Percentiles rank a stretch among this genome's conserved stretches.
These are phyloP conservation scores for Tridacna crocea DNA, from an alignment of 2,888 invertebrate species.

Conservation along the genomic window DNA sequence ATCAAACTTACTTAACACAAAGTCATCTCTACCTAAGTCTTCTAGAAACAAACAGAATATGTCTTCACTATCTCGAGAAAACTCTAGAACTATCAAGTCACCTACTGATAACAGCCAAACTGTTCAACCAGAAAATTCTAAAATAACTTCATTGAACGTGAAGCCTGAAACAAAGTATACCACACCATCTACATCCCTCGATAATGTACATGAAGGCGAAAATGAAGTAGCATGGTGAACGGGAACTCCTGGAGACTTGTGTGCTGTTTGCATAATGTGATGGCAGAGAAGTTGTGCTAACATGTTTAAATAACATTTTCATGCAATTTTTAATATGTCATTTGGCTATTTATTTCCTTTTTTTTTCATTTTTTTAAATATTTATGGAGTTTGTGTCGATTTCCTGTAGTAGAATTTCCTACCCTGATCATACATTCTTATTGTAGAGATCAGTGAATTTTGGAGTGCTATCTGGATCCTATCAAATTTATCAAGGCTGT, in stretches of 20 bases:
- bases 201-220: background rate
- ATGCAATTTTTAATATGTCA: no score
- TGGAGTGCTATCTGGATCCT: no score
- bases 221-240: conserved; percentile 14
- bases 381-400: no score
- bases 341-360: no score
- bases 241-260: background rate
- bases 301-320: no score
- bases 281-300: no score
- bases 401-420: no score
- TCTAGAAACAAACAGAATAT: conserved; percentile 6
- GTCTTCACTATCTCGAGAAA: background rate
- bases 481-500: no score
- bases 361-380: no score
- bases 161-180: background rate
- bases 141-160: background rate
- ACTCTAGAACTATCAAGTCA: background rate
- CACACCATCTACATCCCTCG: conserved; percentile 5
- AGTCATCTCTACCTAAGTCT: conserved; percentile 25
- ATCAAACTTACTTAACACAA: background rate
- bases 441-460: no score
- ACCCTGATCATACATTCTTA: no score
- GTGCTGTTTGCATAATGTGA: no score
- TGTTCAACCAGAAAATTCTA: conserved; percentile 1
- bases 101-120: background rate